phyloP scores from a whole-genome alignment of 1,140 invertebrate genomes.

The Portunus trituberculatus region DNA sequence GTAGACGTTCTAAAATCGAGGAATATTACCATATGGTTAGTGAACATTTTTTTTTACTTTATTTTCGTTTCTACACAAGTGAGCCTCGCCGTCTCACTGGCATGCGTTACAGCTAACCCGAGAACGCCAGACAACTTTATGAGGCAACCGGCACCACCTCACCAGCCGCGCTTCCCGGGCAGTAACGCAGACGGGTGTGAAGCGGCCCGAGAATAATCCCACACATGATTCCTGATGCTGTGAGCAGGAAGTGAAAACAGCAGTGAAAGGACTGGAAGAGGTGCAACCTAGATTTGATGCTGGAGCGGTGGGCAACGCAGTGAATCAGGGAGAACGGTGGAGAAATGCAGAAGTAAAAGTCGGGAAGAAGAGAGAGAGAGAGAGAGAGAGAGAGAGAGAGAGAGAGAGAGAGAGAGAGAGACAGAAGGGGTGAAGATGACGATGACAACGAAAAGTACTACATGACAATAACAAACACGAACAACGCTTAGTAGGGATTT shows the following conservation, averaged over 20 bases:
- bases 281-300: slow-evolving; percentile 28
- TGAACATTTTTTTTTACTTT: no score
- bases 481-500: background rate
- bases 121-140: background rate
- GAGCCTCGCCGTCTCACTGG: no score
- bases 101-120: background rate
- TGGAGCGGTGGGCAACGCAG: background rate
- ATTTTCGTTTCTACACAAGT: no score
- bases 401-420: background rate
- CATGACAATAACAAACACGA: background rate
- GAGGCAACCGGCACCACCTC: background rate
- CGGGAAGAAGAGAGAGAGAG: background rate
- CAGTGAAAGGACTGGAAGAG: slow-evolving; percentile 40
- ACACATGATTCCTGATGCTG: slow-evolving; percentile 21
- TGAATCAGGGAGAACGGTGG: background rate
- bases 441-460: background rate
- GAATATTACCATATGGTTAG: no score
- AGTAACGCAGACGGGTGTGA: background rate
- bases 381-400: background rate
- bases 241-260: slow-evolving; percentile 34
- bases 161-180: background rate
- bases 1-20: background rate
- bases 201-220: background rate
- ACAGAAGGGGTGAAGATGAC: background rate
- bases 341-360: background rate